Conservation (phyloP, 2,797 vertebrate species). For the Sebastes diploproa region DNA sequence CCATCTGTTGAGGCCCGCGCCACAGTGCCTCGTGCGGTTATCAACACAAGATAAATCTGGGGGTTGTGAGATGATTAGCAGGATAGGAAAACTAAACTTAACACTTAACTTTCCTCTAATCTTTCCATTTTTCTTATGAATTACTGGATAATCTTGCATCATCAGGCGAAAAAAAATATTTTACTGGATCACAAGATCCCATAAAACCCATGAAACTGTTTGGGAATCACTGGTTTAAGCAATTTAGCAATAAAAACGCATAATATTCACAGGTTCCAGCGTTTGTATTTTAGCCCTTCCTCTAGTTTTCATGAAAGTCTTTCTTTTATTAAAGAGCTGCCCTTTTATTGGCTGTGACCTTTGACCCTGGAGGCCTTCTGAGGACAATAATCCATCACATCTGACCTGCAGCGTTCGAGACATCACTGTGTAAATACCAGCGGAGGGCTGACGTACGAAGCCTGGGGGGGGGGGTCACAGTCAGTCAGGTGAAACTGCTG, state of each 20-base stretch:
- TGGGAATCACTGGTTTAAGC: neutral
- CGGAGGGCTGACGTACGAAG: neutral
- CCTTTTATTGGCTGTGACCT: neutral
- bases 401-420: neutral
- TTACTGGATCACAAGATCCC: neutral
- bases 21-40: too few species aligned
- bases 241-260: neutral
- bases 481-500: conserved; percentile 4
- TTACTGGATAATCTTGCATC: neutral
- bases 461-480: too few species aligned
- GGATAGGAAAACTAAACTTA: neutral
- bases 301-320: neutral
- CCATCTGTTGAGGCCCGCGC: too few species aligned
- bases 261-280: neutral
- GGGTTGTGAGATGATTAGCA: neutral
- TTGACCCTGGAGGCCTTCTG: neutral
- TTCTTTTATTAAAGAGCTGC: neutral
- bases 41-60: neutral
- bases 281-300: neutral
- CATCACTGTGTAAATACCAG: conserved; percentile 15
- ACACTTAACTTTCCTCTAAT: neutral
- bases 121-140: neutral
- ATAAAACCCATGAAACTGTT: too few species aligned
- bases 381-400: neutral
- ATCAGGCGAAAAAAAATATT: neutral